Base-by-base conservation (phyloP, 2,888 invertebrate genomes). In the Eudasyphora cyanicolor region DNA sequence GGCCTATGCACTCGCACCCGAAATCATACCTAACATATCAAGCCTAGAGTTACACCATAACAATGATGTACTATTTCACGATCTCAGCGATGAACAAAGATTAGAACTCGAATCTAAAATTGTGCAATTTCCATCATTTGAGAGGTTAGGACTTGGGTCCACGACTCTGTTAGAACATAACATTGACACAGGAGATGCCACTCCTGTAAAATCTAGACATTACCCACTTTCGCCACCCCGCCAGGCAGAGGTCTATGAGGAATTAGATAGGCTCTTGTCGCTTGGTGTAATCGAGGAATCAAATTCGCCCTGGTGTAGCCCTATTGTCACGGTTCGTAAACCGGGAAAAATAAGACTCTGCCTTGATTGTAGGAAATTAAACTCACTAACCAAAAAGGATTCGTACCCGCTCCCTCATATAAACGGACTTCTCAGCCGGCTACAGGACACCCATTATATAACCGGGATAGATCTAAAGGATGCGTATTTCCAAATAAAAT, bases 271-370 rank as follows among this genome's bases (percentile, higher is more conserved):
- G 6, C 17, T 84, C 17, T 51, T 85, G 12, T n/a, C 42, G 10
- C 14, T 83, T 8, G 71, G 64, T 1, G 77, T 85, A 1, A 85
- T 85, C 4, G 80, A 80, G 49, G 80, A 78, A 3, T 67, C 78
- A 0, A 75, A 82, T 17, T 78, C 71, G 5, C 71, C 78, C 1
- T 78, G 85, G 79, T 76, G 67, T 29, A 60, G 49, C 5, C 77
- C 80, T 10, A 45, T 81, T 1, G 73, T 82, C 2, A 24, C 71
- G 0, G 71, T 82, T 2, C 45, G 70, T 0, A 79, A 82, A 27
- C 80, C 82, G 2, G 85, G 78, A 2, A 85, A 80, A 24, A 35
- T 79, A 3, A 49, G 82, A 54, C 67, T 85, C 6, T 85, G 85
- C 21, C 19, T 82, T 1, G 82, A 85, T 14, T 80, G 76, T 17